phyloP scores from a whole-genome alignment of 2,888 invertebrate species.

The Fissipunctia ypsillon region DNA sequence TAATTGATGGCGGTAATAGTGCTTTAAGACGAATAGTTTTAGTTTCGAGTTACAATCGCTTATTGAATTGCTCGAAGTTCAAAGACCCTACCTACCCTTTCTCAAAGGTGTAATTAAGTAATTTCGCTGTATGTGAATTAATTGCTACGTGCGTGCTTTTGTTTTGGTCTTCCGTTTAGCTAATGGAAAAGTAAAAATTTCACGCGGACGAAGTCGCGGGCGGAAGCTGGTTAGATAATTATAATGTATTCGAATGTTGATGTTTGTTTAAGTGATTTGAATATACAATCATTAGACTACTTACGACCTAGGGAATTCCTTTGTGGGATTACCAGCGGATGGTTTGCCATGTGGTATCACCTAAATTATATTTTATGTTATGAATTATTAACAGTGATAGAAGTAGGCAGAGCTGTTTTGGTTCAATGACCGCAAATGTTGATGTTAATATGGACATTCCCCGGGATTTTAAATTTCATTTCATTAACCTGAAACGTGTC shows the following conservation, averaged over 20 bases:
- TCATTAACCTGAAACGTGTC: too few relatives aligned
- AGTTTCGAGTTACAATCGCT: background rate
- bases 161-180: constrained; percentile 1
- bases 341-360: background rate
- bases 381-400: background rate
- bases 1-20: constrained; percentile 22
- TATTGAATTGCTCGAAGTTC: constrained; percentile 26
- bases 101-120: constrained; percentile 13
- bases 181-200: background rate
- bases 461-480: too few relatives aligned
- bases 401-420: too few relatives aligned
- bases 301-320: constrained; percentile 18
- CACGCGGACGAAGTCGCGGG: too few relatives aligned
- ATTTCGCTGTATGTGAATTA: constrained; percentile 17
- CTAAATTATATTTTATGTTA: background rate
- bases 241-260: background rate
- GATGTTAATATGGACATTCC: too few relatives aligned
- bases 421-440: too few relatives aligned
- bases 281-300: constrained; percentile 16
- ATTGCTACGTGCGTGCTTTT: constrained; percentile 13
- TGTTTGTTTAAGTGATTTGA: constrained; percentile 22
- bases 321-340: background rate
- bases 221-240: too few relatives aligned
- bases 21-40: constrained; percentile 23
- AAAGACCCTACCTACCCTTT: constrained; percentile 9